phyloP scores from a whole-genome alignment of 1,140 invertebrate genomes.

The Dendrolimus punctatus region DNA sequence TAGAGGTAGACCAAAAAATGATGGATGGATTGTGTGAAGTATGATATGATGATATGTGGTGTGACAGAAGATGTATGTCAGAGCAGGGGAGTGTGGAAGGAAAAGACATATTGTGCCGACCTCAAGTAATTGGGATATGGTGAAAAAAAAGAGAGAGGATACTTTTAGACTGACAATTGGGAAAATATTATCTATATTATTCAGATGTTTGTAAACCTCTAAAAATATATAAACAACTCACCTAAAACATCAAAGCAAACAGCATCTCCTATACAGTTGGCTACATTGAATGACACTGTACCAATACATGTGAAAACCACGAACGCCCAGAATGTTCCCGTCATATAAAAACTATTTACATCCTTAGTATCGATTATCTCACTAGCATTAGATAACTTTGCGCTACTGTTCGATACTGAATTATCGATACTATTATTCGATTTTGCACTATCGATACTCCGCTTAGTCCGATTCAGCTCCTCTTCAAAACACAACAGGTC shows the following conservation, averaged over 20 bases:
- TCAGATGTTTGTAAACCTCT: conserved; percentile 73
- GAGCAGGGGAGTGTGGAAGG: too few species aligned
- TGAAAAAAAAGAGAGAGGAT: too few species aligned
- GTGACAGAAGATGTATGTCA: too few species aligned
- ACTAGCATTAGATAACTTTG: neutral
- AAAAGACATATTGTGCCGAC: too few species aligned
- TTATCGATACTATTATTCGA: conserved; percentile 9
- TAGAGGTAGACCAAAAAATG: too few species aligned
- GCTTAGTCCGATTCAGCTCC: conserved; percentile 22
- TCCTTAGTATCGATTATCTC: conserved; percentile 10
- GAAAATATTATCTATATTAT: conserved; percentile 47
- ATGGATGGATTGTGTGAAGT: too few species aligned
- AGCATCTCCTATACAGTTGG: conserved; percentile 84
- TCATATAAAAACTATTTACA: conserved; percentile 64
- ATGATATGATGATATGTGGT: too few species aligned
- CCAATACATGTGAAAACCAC: conserved; percentile 80
- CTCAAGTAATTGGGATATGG: too few species aligned
- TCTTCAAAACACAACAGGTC: conserved; percentile 49
- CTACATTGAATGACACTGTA: conserved; percentile 83
- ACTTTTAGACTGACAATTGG: too few species aligned
- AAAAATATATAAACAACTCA: conserved; percentile 44
- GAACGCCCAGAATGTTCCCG: conserved; percentile 80
- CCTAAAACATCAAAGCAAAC: conserved; percentile 87
- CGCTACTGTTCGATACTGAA: conserved; percentile 4
- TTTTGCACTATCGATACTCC: conserved; percentile 12